A percentile compares a stretch with the other conserved stretches of the same genome.
Evolutionary conservation across 2,797 vertebrate species (phyloP).

Genomic region (Acomys russatus): DNA sequence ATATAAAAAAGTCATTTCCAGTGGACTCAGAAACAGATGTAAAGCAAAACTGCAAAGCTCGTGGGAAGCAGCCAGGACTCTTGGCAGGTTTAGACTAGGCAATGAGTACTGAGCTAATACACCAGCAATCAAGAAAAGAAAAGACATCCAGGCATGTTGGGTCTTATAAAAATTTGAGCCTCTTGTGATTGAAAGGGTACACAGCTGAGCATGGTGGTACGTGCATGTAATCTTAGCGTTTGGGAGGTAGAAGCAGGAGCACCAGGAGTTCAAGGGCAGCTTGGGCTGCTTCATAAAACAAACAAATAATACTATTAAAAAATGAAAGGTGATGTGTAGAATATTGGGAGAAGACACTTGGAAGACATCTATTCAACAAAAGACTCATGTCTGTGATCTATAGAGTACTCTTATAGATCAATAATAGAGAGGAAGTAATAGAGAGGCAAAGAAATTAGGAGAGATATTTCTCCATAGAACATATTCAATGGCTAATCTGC

Average conservation of each 20-base stretch:
- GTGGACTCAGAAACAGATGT: not conserved
- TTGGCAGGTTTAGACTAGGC: not conserved
- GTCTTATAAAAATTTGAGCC: not conserved
- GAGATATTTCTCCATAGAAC: conserved; percentile 3
- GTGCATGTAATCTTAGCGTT: not conserved
- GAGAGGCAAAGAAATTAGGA: not conserved
- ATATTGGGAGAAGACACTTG: not conserved
- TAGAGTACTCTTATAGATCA: not conserved
- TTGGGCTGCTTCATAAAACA: not conserved
- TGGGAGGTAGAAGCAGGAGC: not conserved
- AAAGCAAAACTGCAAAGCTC: not conserved
- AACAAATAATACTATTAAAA: not conserved
- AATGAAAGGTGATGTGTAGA: not conserved
- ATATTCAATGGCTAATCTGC: not conserved
- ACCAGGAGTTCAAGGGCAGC: not conserved
- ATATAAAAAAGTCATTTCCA: not conserved
- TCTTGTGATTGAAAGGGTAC: not conserved
- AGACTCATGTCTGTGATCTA: not conserved
- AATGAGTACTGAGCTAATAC: not conserved
- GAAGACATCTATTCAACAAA: not conserved
- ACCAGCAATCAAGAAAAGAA: not conserved
- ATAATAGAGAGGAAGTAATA: not conserved
- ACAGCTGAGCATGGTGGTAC: not conserved
- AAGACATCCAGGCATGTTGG: not conserved
- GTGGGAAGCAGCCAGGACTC: not conserved